phyloP scores from a whole-genome alignment of 2,888 invertebrate species.

The Hydroisotoma schaefferi region DNA sequence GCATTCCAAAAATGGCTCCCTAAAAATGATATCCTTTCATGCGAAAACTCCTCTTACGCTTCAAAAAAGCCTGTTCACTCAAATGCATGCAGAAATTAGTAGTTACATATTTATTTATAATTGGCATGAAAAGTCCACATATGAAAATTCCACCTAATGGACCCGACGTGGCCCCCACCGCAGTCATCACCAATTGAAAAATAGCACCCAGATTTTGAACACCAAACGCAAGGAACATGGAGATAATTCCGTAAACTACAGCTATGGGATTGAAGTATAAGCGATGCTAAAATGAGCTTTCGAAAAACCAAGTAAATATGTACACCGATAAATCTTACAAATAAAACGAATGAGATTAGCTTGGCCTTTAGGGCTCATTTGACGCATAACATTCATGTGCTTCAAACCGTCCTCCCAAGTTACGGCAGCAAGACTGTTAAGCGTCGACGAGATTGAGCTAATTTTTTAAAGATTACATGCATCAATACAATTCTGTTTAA shows the following conservation, averaged over 20 bases:
- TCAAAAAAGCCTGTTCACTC: not conserved
- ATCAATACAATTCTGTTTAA: not conserved
- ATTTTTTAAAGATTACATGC: not conserved
- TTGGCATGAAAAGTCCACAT: constrained; percentile 44
- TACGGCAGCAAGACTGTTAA: constrained; percentile 34
- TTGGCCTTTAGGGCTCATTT: constrained; percentile 55
- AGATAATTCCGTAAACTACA: constrained; percentile 36
- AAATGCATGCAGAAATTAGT: not conserved
- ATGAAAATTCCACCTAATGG: constrained; percentile 36
- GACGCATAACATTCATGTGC: constrained; percentile 62
- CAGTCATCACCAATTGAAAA: constrained; percentile 33
- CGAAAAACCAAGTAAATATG: no score
- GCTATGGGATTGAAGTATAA: constrained; percentile 12
- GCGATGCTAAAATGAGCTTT: not conserved
- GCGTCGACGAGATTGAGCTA: constrained; percentile 30
- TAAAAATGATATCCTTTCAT: constrained; percentile 7
- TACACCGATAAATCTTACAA: constrained; percentile 49
- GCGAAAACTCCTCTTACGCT: not conserved
- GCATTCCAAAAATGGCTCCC: constrained; percentile 37
- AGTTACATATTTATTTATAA: constrained; percentile 40
- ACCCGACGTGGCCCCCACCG: constrained; percentile 23
- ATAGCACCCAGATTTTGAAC: constrained; percentile 40
- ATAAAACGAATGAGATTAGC: constrained; percentile 67
- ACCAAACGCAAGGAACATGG: constrained; percentile 32
- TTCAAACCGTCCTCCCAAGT: constrained; percentile 45